A percentile compares a stretch with the other conserved stretches of the same genome.
These are phyloP conservation scores for Portunus trituberculatus DNA, from an alignment of 1,140 invertebrate species.

Conservation along the genomic window DNA sequence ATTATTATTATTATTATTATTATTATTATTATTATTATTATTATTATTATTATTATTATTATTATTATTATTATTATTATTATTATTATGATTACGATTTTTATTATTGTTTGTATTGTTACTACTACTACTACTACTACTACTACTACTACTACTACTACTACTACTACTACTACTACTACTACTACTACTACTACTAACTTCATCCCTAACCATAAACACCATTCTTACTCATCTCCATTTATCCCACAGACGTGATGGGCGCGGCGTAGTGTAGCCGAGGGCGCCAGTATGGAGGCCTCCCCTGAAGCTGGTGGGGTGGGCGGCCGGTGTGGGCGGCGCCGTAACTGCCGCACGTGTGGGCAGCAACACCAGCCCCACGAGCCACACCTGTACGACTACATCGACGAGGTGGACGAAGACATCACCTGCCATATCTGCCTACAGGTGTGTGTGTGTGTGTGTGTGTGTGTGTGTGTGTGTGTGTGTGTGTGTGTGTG, in stretches of 20 bases:
- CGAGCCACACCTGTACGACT: constrained; percentile 83
- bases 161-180: no score
- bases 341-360: constrained; percentile 80
- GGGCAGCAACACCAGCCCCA: constrained; percentile 81
- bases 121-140: no score
- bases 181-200: no score
- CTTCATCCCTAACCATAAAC: neutral
- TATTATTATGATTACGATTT: no score
- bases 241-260: constrained; percentile 56
- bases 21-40: no score
- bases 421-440: constrained; percentile 83
- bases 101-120: no score
- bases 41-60: no score
- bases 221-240: neutral
- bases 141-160: no score
- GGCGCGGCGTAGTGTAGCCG: constrained; percentile 66
- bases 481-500: no score
- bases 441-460: constrained; percentile 79
- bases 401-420: constrained; percentile 82
- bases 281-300: constrained; percentile 66
- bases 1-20: no score
- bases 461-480: constrained; percentile 22
- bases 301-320: constrained; percentile 47
- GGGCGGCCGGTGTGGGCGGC: constrained; percentile 58
- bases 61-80: no score